phyloP scores from a whole-genome alignment of 2,888 invertebrate species.

The Bimastos eiseni region DNA sequence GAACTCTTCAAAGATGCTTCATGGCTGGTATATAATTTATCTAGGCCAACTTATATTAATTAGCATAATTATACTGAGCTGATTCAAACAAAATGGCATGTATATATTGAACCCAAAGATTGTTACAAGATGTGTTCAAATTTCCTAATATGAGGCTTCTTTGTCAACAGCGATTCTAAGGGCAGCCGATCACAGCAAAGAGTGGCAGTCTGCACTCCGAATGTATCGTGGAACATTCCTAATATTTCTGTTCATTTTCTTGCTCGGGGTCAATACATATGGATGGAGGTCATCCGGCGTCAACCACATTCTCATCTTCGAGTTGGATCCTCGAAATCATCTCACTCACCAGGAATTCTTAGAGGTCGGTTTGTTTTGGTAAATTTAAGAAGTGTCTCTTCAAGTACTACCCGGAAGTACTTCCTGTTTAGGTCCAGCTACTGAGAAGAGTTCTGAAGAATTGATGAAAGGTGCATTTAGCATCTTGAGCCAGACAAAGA shows the following conservation, averaged over 20 bases:
- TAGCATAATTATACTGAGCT: background rate
- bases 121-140: background rate
- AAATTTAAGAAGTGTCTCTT: too few species aligned
- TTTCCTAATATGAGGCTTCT: background rate
- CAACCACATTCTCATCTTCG: conserved; percentile 97
- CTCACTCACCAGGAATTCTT: conserved; percentile 85
- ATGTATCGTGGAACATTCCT: conserved; percentile 92
- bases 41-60: background rate
- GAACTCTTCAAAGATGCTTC: too few species aligned
- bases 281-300: conserved; percentile 97
- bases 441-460: too few species aligned
- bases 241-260: conserved; percentile 86
- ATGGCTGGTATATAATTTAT: too few species aligned
- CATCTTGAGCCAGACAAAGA: too few species aligned
- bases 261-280: conserved; percentile 93
- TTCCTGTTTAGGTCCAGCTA: too few species aligned
- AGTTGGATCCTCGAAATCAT: conserved; percentile 92
- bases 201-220: conserved; percentile 76
- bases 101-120: background rate
- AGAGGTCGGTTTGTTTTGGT: conserved; percentile 67
- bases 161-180: conserved; percentile 31
- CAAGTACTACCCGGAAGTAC: too few species aligned
- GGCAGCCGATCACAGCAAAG: conserved; percentile 45
- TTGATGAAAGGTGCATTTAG: too few species aligned
- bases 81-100: background rate